Evolutionary conservation across 2,797 vertebrate species (phyloP).

Genomic region (Phrynocephalus vlangalii): DNA sequence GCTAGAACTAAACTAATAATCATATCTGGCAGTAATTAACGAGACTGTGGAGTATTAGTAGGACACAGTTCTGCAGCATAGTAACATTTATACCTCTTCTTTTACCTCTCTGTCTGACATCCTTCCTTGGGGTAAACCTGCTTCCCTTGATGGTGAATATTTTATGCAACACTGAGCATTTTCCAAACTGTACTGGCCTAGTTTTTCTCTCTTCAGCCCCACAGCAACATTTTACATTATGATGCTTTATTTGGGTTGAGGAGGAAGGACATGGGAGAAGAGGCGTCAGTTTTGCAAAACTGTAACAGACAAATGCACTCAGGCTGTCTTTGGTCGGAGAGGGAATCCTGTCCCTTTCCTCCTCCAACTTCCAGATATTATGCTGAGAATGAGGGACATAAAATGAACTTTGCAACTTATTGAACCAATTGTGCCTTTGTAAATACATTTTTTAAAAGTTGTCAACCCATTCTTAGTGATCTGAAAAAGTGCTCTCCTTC

Average conservation of each 20-base stretch:
- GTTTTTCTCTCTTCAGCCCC: constrained; percentile 73
- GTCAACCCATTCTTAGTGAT: not conserved
- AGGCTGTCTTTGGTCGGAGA: constrained; percentile 35
- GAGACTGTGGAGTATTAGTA: constrained; percentile 32
- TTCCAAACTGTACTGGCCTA: constrained; percentile 71
- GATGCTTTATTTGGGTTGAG: constrained; percentile 69
- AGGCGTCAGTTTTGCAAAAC: constrained; percentile 55
- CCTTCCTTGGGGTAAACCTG: constrained; percentile 71
- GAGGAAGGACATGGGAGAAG: constrained; percentile 65
- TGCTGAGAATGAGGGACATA: not conserved
- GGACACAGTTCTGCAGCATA: constrained; percentile 52
- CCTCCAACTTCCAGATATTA: not conserved
- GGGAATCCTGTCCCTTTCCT: constrained; percentile 44
- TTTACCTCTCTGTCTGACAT: constrained; percentile 34
- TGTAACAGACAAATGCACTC: constrained; percentile 44
- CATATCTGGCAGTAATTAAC: not conserved
- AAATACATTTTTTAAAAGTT: not conserved
- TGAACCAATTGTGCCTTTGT: not conserved
- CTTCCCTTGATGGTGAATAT: constrained; percentile 74
- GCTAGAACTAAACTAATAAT: not conserved
- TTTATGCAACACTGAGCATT: constrained; percentile 72
- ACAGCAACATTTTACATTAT: constrained; percentile 74
- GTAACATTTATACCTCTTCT: constrained; percentile 65
- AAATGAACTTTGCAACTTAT: not conserved
- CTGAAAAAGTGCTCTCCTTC: not conserved